Evolutionary conservation across 2,113 vertebrate genomes (phyloP).

Genomic region (Cariama cristata): DNA sequence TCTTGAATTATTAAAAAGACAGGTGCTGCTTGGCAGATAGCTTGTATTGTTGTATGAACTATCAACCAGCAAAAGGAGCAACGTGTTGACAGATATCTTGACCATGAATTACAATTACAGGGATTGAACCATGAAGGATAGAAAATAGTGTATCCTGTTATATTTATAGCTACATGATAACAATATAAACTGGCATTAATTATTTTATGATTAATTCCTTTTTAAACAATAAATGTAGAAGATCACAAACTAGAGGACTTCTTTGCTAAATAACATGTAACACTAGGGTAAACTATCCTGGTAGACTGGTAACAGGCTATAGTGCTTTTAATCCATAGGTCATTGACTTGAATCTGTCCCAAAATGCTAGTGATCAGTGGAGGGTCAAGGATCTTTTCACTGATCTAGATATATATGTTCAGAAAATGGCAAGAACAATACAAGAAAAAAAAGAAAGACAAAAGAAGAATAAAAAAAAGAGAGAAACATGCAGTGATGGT

Average conservation of each 20-base stretch:
- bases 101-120: slow-evolving; percentile 14
- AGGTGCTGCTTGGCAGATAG: not conserved
- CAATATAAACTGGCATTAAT: not conserved
- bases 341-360: not conserved
- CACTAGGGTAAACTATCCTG: not conserved
- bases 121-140: not conserved
- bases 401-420: not conserved
- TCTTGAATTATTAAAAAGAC: slow-evolving; percentile 68
- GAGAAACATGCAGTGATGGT: not conserved
- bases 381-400: not conserved
- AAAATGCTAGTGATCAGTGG: not conserved
- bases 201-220: not conserved
- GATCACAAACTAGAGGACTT: not conserved
- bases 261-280: not conserved
- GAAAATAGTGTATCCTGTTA: not conserved
- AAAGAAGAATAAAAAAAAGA: not conserved
- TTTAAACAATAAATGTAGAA: not conserved
- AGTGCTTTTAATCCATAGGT: not conserved
- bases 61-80: slow-evolving; percentile 4
- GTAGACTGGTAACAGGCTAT: not conserved
- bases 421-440: not conserved
- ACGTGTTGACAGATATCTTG: slow-evolving; percentile 14
- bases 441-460: not conserved
- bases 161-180: not conserved
- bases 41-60: slow-evolving; percentile 30